phyloP scores from a whole-genome alignment of 2,888 invertebrate genomes.

The Scaptomyza caliginosa region DNA sequence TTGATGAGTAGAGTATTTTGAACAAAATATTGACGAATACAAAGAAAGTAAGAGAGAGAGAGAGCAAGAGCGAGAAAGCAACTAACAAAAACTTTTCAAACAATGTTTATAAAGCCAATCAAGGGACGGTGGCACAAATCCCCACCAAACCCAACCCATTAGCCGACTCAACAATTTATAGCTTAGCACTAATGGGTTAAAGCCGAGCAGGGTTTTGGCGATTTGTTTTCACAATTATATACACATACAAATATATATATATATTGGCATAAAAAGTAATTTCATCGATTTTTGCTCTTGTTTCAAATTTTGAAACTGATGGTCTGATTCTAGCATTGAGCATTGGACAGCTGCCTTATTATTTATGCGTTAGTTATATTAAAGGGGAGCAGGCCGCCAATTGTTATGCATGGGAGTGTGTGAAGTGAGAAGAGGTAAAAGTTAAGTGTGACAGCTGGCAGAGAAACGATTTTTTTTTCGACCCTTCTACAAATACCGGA shows the following conservation, averaged over 20 bases:
- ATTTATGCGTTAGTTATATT: conserved; percentile 66
- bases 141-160: neutral
- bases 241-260: conserved; percentile 6
- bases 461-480: conserved; percentile 20
- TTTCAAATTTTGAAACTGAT: conserved; percentile 38
- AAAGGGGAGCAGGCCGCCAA: neutral
- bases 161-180: neutral
- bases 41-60: conserved; percentile 17
- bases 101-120: conserved; percentile 59
- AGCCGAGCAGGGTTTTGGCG: conserved; percentile 16
- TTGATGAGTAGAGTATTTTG: conserved; percentile 61
- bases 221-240: conserved; percentile 38
- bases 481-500: conserved; percentile 4
- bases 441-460: conserved; percentile 44
- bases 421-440: neutral
- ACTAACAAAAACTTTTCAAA: conserved; percentile 43
- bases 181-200: conserved; percentile 56
- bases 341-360: conserved; percentile 67
- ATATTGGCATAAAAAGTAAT: conserved; percentile 31
- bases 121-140: conserved; percentile 6
- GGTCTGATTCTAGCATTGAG: conserved; percentile 35
- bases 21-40: conserved; percentile 34
- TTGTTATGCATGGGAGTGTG: neutral
- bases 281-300: conserved; percentile 66
- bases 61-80: conserved; percentile 18